Evolutionary conservation across 2,888 invertebrate genomes (phyloP).

Genomic region (Alentia gelatinosa): DNA sequence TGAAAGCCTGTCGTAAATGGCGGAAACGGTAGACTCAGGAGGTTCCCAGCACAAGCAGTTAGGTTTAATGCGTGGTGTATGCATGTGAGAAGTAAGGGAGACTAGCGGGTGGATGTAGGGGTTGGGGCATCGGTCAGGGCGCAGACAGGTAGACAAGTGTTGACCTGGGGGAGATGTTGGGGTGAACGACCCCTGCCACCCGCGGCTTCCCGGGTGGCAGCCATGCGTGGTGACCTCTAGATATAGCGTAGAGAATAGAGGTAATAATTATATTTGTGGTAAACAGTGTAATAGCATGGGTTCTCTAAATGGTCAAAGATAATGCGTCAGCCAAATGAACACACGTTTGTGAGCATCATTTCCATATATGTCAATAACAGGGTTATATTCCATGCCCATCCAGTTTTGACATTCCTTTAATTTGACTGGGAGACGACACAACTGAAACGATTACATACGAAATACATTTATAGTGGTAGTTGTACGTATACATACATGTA

Average conservation of each 20-base stretch:
- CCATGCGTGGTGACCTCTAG: constrained; percentile 8
- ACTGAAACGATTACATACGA: no score
- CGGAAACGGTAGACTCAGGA: neutral
- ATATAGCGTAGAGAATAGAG: constrained; percentile 1
- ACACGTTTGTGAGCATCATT: no score
- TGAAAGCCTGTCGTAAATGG: constrained; percentile 29
- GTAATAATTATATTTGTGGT: constrained; percentile 1
- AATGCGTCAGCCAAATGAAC: neutral
- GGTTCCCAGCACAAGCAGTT: neutral
- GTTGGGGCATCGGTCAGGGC: neutral
- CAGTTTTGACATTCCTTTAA: no score
- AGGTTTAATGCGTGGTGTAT: constrained; percentile 3
- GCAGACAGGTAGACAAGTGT: neutral
- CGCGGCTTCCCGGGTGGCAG: neutral
- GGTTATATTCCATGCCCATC: no score
- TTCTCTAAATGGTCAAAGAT: neutral
- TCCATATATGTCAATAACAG: no score
- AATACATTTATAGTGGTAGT: no score
- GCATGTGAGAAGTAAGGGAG: neutral
- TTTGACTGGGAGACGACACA: no score
- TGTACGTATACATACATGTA: no score
- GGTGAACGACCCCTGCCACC: neutral
- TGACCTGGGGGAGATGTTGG: neutral
- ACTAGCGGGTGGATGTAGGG: neutral
- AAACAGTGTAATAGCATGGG: neutral